Percentiles rank a stretch among this genome's conserved stretches.
phyloP scores from a whole-genome alignment of 2,797 vertebrate species.

The Mus spretus region DNA sequence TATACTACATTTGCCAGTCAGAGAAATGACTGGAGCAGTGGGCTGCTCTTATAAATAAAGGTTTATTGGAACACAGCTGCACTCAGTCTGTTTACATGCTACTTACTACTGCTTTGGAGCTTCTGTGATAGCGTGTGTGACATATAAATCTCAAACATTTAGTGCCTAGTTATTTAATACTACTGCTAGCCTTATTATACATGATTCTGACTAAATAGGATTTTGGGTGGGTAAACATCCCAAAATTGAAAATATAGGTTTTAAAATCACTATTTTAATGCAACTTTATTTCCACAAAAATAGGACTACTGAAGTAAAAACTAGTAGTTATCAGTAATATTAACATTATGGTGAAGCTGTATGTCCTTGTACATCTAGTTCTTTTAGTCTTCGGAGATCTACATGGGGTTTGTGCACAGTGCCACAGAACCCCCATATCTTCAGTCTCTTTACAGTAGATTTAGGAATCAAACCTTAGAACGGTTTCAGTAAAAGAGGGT shows the following conservation, averaged over 20 bases:
- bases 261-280: not conserved
- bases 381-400: not conserved
- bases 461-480: constrained; percentile 19
- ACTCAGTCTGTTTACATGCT: not conserved
- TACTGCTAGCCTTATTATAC: not conserved
- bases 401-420: not conserved
- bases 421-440: not conserved
- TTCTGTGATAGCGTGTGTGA: not conserved
- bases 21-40: not conserved
- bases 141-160: not conserved
- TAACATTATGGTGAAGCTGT: not conserved
- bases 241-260: constrained; percentile 34
- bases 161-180: not conserved
- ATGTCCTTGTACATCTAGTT: not conserved
- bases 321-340: not conserved
- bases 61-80: not conserved
- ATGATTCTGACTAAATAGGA: not conserved
- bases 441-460: not conserved
- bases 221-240: not conserved
- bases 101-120: not conserved
- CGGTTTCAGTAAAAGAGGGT: not conserved
- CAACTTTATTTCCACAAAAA: constrained; percentile 20
- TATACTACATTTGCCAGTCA: not conserved
- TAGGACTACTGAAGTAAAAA: not conserved
- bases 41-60: constrained; percentile 13